Evolutionary conservation across 2,797 vertebrate species (phyloP), one percentile per base, ranked within the genome.

Genomic region (Catostomus latipinnis): DNA sequence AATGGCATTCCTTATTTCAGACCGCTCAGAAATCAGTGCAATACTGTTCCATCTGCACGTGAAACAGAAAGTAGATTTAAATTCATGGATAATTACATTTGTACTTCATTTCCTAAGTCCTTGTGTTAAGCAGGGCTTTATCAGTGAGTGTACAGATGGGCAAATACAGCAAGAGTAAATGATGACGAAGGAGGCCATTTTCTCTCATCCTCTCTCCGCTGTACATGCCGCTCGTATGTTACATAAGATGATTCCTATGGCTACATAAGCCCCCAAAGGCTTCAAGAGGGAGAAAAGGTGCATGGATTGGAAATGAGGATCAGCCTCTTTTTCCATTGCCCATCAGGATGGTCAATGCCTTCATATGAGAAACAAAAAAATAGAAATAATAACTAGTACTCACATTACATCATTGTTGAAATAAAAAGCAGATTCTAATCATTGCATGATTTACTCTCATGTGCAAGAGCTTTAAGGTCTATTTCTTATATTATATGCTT

Each of bases 191-290:
- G 84, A 83, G 82, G 82, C 82, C 84, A 86, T 86, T 86, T 86
- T 86, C 80, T 81, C 82, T 76, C 78, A 78, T 80, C 82, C 88
- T 87, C 87, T 89, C 87, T 90, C 80, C 81, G 58, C 81, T 85
- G 67, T 83, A 86, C 81, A 79, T 66, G 74, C 78, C 70, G 89
- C 91, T 90, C 62, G 60, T 70, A 71, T 81, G 89, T 92, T 89
- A 91, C 90, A 91, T 90, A 86, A 84, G 86, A 82, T 73, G 80
- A 83, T 77, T 82, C 81, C 61, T 73, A 82, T 80, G 71, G 82
- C 85, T 88, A 79, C 83, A 85, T 82, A 88, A 75, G 84, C 82
- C 70, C 78, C 85, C 66, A 78, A 72, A 79, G 83, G 71, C 81
- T 82, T 76, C 54, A 6, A 48, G 56, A 76, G 65, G 75, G 52